Conservation (phyloP, 2,113 vertebrate genomes). For the Recurvirostra avosetta region DNA sequence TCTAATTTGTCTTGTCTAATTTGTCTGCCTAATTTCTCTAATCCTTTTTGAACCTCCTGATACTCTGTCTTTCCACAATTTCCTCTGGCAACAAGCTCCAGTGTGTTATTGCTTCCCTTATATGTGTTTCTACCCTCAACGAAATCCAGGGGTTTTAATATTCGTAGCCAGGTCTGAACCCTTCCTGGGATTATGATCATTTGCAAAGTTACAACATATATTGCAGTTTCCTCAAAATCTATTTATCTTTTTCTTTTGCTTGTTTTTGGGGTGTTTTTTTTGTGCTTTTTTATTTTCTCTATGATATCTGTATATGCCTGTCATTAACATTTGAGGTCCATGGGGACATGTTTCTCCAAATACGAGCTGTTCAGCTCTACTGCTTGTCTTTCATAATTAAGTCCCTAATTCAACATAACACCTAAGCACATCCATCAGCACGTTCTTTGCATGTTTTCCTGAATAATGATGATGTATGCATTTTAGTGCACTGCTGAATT, state of each 20-base stretch:
- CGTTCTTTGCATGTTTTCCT: neutral
- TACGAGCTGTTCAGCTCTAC: neutral
- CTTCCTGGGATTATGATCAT: neutral
- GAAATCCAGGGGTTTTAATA: neutral
- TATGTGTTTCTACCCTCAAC: neutral
- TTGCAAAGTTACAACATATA: neutral
- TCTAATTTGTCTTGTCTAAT: slow-evolving; percentile 34
- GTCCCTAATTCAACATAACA: slow-evolving; percentile 13
- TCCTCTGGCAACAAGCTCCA: neutral
- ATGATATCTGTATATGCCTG: neutral
- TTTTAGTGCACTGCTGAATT: neutral
- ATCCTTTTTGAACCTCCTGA: slow-evolving; percentile 10
- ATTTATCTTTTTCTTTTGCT: neutral
- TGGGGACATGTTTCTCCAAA: neutral
- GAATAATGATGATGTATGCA: neutral
- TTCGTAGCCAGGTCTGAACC: neutral
- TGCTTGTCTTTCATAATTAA: neutral
- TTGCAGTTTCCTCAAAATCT: neutral
- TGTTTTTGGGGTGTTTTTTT: neutral
- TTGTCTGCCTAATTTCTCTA: slow-evolving; percentile 43
- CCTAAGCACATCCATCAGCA: neutral
- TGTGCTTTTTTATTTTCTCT: neutral
- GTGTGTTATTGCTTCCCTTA: neutral
- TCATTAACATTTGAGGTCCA: neutral
- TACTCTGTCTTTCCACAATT: neutral